Evolutionary conservation across 2,888 invertebrate genomes (phyloP).

Genomic region (Heterodera filipjevi): DNA sequence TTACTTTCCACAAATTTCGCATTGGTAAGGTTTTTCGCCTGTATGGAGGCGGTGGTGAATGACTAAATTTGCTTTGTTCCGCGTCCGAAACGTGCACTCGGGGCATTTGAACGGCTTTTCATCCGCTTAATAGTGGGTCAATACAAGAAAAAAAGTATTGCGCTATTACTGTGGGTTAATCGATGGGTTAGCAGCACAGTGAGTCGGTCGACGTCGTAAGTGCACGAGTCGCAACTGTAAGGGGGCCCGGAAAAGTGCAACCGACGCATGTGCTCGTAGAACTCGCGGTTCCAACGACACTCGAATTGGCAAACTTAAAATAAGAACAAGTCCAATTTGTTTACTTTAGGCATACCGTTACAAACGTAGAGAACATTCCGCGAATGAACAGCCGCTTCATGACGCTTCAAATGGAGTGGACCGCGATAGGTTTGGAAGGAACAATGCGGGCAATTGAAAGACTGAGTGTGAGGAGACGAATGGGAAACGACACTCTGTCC

Average conservation of each 20-base stretch:
- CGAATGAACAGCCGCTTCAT: slow-evolving; percentile 71
- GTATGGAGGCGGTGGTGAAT: slow-evolving; percentile 73
- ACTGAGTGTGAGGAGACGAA: neutral
- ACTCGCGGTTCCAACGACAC: slow-evolving; percentile 73
- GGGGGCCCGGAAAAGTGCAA: slow-evolving; percentile 55
- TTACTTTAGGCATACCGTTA: slow-evolving; percentile 61
- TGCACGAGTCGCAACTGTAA: slow-evolving; percentile 69
- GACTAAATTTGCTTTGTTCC: slow-evolving; percentile 71
- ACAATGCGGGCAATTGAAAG: slow-evolving; percentile 1
- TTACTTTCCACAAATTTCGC: slow-evolving; percentile 69
- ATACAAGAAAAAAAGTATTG: too few species aligned
- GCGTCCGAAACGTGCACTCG: slow-evolving; percentile 72
- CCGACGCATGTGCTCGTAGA: slow-evolving; percentile 72
- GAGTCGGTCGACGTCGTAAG: slow-evolving; percentile 69
- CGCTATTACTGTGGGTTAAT: slow-evolving; percentile 68
- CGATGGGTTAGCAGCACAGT: slow-evolving; percentile 72
- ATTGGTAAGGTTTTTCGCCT: slow-evolving; percentile 70
- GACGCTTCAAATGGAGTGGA: slow-evolving; percentile 57
- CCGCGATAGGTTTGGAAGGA: slow-evolving; percentile 67
- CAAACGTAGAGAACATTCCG: slow-evolving; percentile 73
- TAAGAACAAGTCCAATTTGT: neutral
- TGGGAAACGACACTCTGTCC: neutral
- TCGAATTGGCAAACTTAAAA: slow-evolving; percentile 71
- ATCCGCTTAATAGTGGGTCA: slow-evolving; percentile 66
- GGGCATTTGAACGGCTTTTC: slow-evolving; percentile 68